phyloP scores from a whole-genome alignment of 2,888 invertebrate species.

The Orchesella flavescens region DNA sequence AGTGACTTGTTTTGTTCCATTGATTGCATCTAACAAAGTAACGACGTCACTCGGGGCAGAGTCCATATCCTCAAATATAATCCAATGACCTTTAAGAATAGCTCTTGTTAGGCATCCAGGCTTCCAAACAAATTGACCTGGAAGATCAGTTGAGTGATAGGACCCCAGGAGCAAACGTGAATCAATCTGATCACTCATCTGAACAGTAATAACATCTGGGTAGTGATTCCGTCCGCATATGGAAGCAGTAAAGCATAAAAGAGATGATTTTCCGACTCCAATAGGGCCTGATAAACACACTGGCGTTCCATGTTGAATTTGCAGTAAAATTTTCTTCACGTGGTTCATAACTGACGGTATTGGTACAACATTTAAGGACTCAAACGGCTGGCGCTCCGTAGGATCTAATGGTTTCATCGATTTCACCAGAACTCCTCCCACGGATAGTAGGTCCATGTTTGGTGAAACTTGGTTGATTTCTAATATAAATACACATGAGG shows the following conservation, averaged over 20 bases:
- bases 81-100: slow-evolving; percentile 82
- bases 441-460: slow-evolving; percentile 39
- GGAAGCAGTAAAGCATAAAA: slow-evolving; percentile 88
- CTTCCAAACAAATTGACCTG: slow-evolving; percentile 97
- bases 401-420: slow-evolving; percentile 30
- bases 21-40: slow-evolving; percentile 86
- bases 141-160: slow-evolving; percentile 95
- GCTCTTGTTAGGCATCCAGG: slow-evolving; percentile 90
- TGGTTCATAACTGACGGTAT: slow-evolving; percentile 52
- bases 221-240: slow-evolving; percentile 73
- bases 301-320: slow-evolving; percentile 45
- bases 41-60: slow-evolving; percentile 94
- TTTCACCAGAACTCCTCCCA: slow-evolving; percentile 62
- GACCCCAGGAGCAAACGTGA: slow-evolving; percentile 94
- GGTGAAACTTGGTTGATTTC: slow-evolving; percentile 39
- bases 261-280: slow-evolving; percentile 94
- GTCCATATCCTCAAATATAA: slow-evolving; percentile 96
- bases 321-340: slow-evolving; percentile 54
- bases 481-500: slow-evolving; percentile 1
- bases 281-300: slow-evolving; percentile 89
- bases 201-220: slow-evolving; percentile 85
- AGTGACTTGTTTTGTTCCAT: slow-evolving; percentile 87
- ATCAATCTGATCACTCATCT: slow-evolving; percentile 97
- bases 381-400: slow-evolving; percentile 28
- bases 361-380: slow-evolving; percentile 34